Conservation (phyloP, 1,140 invertebrate genomes). For the Drosophila sulfurigaster region DNA sequence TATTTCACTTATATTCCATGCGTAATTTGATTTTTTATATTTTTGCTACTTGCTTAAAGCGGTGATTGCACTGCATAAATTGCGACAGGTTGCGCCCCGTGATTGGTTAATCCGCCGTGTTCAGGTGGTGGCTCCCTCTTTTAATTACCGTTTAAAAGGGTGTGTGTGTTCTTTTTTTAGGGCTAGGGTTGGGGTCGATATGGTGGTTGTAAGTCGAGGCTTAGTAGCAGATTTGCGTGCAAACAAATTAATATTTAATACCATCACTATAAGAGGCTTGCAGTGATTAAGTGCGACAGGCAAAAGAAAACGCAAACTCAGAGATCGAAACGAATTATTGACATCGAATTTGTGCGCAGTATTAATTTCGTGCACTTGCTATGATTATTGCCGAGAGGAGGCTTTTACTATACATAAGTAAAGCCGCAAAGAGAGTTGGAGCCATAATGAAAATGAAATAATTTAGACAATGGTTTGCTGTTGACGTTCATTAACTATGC, state of each 20-base stretch:
- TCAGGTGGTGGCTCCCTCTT: conserved; percentile 26
- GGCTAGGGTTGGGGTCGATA: conserved; percentile 8
- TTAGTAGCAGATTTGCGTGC: conserved; percentile 37
- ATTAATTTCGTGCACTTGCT: conserved; percentile 2
- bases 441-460: neutral
- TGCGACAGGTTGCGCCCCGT: neutral
- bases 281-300: neutral
- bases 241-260: conserved; percentile 49
- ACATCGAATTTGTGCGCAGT: conserved; percentile 9
- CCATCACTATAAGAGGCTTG: conserved; percentile 14
- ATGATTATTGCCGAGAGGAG: conserved; percentile 5
- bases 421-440: neutral
- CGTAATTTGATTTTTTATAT: neutral
- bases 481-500: conserved; percentile 26
- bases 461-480: neutral
- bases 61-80: neutral
- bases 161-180: neutral
- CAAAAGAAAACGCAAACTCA: neutral
- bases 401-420: too few relatives aligned
- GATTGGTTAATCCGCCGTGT: conserved; percentile 17
- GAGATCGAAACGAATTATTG: conserved; percentile 20
- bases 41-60: conserved; percentile 1
- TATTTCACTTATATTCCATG: neutral
- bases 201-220: conserved; percentile 37
- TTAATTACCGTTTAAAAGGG: conserved; percentile 39